Base-by-base conservation (phyloP, 1,140 invertebrate species). In the Eciton burchellii region DNA sequence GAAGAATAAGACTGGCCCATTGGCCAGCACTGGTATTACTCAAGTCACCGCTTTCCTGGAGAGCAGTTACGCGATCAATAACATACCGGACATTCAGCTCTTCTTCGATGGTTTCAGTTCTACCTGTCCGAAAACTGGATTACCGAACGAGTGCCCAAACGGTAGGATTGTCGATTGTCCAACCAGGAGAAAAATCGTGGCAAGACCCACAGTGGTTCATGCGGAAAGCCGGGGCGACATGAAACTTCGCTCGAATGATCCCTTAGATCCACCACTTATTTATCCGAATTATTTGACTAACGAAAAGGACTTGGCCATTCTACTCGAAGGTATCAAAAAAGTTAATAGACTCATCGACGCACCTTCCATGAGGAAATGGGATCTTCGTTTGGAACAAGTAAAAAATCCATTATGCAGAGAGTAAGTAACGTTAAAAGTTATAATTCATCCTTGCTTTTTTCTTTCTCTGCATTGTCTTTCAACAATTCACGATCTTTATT, bases 281-380 rank as follows among this genome's bases (percentile, higher is more conserved):
- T 95, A 97, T 91, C 96, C 97, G 0, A 94, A 95, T 84, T 96
- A 96, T 84, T 94, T 96, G 2, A 92, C 89, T 0, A 90, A 95
- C 68, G 84, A 90, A 11, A 90, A 94, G 4, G 95, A 96, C 79
- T 74, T 95, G 66, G 90, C 92, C 12, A 84, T 94, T 8, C 81
- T 95, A n/a, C 62, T 95, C 11, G 93, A 95, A 70, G 95, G 94
- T 3, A 90, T 95, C 1, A 93, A 91, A 56, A 92, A 93, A 72
- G 62, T 92, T 2, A 88, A 92, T 16, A 83, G 92, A 21, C 73
- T 95, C 3, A 91, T 89, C 0, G 85, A 93, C 6, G 94, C 94
- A 0, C 43, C 65, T 5, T 82, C 93, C 0, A 94, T 95, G 91
- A 90, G 91, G 81, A 92, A 92, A n/a, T 94, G 94, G 92, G 94